Evolutionary conservation across 2,797 vertebrate genomes (phyloP).

Genomic region (Limosa lapponica): DNA sequence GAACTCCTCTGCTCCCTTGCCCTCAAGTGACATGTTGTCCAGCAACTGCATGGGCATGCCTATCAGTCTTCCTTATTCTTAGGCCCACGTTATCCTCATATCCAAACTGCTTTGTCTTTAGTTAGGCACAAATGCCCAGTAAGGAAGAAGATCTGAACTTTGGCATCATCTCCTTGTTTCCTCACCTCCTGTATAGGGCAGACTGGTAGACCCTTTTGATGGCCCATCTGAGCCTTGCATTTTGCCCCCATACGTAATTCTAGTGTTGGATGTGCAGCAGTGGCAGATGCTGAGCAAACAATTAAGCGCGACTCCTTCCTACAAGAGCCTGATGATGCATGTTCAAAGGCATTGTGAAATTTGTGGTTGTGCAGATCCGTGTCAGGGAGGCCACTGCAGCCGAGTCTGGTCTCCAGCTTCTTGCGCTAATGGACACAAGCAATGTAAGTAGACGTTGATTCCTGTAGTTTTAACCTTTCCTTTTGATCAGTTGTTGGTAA

Average conservation of each 20-base stretch:
- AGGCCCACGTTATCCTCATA: fast-evolving
- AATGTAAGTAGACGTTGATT: not conserved
- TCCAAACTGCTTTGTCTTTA: not conserved
- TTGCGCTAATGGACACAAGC: not conserved
- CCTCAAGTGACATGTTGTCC: not conserved
- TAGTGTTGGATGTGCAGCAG: not conserved
- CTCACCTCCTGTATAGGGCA: not conserved
- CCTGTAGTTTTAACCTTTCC: not conserved
- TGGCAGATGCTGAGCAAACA: not conserved
- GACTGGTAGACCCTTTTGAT: not conserved
- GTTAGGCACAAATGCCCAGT: not conserved
- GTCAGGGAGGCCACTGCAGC: not conserved
- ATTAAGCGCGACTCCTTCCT: not conserved
- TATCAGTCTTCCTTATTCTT: not conserved
- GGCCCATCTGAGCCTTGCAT: not conserved
- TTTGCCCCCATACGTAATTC: not conserved
- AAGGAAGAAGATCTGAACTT: not conserved
- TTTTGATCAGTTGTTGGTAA: not conserved
- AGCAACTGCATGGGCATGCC: not conserved
- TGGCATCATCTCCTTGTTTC: not conserved
- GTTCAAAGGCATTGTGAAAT: not conserved
- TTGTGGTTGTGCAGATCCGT: not conserved
- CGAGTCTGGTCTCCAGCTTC: not conserved
- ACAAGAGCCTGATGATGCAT: not conserved
- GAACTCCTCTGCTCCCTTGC: not conserved